Evolutionary conservation across 2,797 vertebrate species (phyloP).

Genomic region (Crax fasciolata): DNA sequence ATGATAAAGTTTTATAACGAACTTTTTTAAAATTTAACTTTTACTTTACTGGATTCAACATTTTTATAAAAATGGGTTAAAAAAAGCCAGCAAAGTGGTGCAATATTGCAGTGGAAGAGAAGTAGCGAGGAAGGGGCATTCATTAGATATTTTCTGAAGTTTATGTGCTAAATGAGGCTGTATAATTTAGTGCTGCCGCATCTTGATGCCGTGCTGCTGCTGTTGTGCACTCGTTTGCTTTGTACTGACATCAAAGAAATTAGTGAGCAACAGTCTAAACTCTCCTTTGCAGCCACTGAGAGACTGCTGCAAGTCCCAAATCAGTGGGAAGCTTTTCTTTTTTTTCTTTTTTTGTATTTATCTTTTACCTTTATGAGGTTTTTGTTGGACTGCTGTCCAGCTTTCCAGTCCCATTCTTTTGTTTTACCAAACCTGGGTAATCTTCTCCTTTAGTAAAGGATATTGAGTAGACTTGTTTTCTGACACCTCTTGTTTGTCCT

Average conservation of each 20-base stretch:
- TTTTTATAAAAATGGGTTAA: conserved; percentile 73
- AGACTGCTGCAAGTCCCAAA: neutral
- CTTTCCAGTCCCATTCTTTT: neutral
- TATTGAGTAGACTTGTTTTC: neutral
- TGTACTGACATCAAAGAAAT: neutral
- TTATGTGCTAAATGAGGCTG: neutral
- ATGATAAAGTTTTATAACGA: conserved; percentile 79
- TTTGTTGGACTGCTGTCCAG: neutral
- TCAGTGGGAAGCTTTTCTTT: neutral
- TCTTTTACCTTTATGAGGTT: conserved; percentile 19
- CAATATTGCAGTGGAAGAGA: conserved; percentile 78
- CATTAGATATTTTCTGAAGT: conserved; percentile 24
- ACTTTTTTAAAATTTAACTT: conserved; percentile 69
- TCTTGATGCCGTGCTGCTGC: neutral
- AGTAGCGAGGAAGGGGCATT: conserved; percentile 53
- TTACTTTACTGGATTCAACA: conserved; percentile 62
- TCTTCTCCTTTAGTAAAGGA: neutral
- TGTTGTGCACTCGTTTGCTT: neutral
- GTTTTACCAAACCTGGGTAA: neutral
- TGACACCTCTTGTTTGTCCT: neutral
- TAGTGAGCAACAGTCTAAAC: neutral
- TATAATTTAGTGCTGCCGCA: neutral
- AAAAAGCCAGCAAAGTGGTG: conserved; percentile 61
- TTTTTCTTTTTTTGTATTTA: neutral
- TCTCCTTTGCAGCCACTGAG: neutral